Base-by-base conservation (phyloP, 2,888 invertebrate species). In the Polyommatus iphigenia region DNA sequence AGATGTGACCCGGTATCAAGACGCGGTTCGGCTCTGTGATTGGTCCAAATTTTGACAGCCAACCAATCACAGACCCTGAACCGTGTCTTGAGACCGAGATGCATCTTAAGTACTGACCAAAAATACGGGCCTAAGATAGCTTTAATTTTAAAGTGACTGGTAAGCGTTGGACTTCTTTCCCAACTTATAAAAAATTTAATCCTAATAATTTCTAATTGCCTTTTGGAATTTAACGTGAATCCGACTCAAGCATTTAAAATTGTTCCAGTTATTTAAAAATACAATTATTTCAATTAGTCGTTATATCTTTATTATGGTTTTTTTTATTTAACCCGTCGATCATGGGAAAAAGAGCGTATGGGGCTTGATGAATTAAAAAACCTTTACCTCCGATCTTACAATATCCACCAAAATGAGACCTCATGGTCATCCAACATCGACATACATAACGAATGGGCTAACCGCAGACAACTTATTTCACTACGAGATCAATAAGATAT, bases 401-500 rank as follows among this genome's bases (percentile, higher is more conserved):
- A n/a, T 36, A 46, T 73, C 46, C 46, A 0, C 41, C 20, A 41
- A 57, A 41, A 20, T n/a, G 32, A 8, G 20, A 13, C 6, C 15
- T 36, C 8, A 13, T 20, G 54, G 71, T 15, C 32, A 50, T 36
- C 71, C 57, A 57, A 76, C 41, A 77, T 24, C 78, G 71, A 78
- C 76, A 79, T 72, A 75, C 76, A 76, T 78, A 62, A 67, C 78
- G 76, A 62, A 57, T 76, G 76, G 50, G 78, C 76, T 57, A 78
- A 77, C 73, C 67, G 77, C 75, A 57, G 75, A 71, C 77, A 77
- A 75, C 76, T 71, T 79, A 73, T 78, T 81, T 80, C 80, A 78
- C 80, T 80, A 78, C 78, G 73, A 81, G 78, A 81, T 78, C 50
- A 72, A 77, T 77, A 78, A 67, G 36, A 54, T 71, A 73, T 15